Evolutionary conservation across 23 tunicate species (phyloP).

Genomic region (Ascidia mentula): DNA sequence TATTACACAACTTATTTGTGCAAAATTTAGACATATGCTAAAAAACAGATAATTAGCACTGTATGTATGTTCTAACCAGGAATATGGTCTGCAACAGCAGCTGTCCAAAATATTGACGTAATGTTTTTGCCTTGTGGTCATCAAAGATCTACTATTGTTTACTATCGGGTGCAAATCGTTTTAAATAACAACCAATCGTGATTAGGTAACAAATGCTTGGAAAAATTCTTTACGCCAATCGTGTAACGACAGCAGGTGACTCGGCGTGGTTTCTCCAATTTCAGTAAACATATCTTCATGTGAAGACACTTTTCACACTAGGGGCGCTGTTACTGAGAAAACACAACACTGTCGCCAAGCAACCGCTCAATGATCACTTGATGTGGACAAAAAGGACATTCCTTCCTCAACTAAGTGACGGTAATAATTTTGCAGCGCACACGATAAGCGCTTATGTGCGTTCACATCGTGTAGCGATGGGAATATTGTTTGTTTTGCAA

Average conservation of each 20-base stretch:
- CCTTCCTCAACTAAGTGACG: background rate
- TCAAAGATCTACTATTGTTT: too few relatives aligned
- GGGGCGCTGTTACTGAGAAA: background rate
- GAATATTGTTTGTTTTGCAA: too few relatives aligned
- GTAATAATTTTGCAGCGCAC: background rate
- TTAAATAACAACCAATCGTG: background rate
- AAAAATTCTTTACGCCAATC: background rate
- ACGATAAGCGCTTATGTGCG: too few relatives aligned
- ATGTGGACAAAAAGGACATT: background rate
- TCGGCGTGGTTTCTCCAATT: background rate
- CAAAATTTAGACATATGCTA: too few relatives aligned
- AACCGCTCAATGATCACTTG: slow-evolving; percentile 10
- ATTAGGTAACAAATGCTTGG: slow-evolving; percentile 1
- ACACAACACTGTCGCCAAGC: background rate
- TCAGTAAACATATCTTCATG: slow-evolving; percentile 4
- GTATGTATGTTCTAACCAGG: too few relatives aligned
- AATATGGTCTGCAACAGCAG: too few relatives aligned
- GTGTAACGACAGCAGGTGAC: background rate
- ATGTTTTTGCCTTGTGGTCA: too few relatives aligned
- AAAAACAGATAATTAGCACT: too few relatives aligned
- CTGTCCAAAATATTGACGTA: too few relatives aligned
- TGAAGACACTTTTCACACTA: background rate
- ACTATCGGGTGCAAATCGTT: slow-evolving; percentile 2
- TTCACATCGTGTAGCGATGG: too few relatives aligned
- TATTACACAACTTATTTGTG: too few relatives aligned